Evolutionary conservation across 2,888 invertebrate genomes (phyloP).

Genomic region (Aphrophora alni): DNA sequence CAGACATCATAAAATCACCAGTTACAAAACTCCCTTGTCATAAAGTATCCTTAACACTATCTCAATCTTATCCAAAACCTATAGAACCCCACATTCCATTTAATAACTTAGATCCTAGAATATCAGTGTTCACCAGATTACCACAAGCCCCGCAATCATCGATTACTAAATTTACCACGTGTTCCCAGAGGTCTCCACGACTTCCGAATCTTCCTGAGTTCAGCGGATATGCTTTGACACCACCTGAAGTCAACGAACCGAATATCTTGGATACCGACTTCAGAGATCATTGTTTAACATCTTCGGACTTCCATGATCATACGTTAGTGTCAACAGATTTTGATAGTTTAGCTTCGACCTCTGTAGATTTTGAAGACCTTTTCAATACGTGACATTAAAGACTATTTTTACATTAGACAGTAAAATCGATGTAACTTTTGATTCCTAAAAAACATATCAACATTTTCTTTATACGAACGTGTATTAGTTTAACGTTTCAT

Average conservation of each 20-base stretch:
- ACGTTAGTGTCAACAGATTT: constrained; percentile 24
- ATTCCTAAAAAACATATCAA: neutral
- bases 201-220: constrained; percentile 3
- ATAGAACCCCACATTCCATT: neutral
- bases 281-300: constrained; percentile 18
- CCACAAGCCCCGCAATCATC: neutral
- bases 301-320: neutral
- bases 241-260: neutral
- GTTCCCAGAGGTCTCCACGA: neutral
- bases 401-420: neutral
- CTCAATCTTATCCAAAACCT: neutral
- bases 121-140: neutral
- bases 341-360: constrained; percentile 29
- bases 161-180: neutral
- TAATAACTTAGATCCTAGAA: neutral
- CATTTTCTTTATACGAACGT: neutral
- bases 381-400: constrained; percentile 15
- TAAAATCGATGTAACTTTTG: neutral
- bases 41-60: neutral
- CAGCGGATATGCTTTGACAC: constrained; percentile 13
- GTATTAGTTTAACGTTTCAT: too few relatives aligned
- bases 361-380: constrained; percentile 35
- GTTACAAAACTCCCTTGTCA: neutral
- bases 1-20: neutral
- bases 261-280: neutral